Conservation (phyloP, 2,888 invertebrate genomes). For the Deladenus siricidicola region DNA sequence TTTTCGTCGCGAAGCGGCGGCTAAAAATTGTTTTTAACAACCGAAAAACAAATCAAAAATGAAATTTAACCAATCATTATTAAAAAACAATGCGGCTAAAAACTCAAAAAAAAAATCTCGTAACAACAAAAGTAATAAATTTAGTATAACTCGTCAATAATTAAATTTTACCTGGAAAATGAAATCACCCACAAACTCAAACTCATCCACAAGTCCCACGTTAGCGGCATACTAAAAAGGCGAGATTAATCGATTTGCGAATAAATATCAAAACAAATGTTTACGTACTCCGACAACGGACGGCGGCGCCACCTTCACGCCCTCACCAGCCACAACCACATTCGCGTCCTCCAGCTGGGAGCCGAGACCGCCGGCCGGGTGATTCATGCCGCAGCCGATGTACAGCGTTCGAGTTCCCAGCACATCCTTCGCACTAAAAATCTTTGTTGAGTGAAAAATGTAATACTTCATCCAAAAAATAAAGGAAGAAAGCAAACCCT, state of each 20-base stretch:
- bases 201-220: constrained; percentile 6
- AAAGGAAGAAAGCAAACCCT: not conserved
- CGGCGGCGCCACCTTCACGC: not conserved
- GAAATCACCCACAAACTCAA: constrained; percentile 19
- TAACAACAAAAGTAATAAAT: not conserved
- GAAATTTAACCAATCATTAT: not conserved
- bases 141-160: no score
- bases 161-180: constrained; percentile 5
- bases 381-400: constrained; percentile 28
- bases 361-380: constrained; percentile 24
- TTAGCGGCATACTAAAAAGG: constrained; percentile 14
- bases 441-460: not conserved
- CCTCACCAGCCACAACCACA: not conserved
- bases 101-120: no score
- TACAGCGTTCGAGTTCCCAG: constrained; percentile 6
- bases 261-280: not conserved
- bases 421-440: not conserved
- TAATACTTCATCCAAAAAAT: not conserved
- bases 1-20: constrained; percentile 14
- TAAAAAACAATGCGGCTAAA: no score
- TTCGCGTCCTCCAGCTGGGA: not conserved
- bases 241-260: no score
- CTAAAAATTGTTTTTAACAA: constrained; percentile 12
- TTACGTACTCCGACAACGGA: constrained; percentile 22
- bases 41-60: not conserved